phyloP scores from a whole-genome alignment of 1,140 invertebrate genomes.

The Asobara japonica region DNA sequence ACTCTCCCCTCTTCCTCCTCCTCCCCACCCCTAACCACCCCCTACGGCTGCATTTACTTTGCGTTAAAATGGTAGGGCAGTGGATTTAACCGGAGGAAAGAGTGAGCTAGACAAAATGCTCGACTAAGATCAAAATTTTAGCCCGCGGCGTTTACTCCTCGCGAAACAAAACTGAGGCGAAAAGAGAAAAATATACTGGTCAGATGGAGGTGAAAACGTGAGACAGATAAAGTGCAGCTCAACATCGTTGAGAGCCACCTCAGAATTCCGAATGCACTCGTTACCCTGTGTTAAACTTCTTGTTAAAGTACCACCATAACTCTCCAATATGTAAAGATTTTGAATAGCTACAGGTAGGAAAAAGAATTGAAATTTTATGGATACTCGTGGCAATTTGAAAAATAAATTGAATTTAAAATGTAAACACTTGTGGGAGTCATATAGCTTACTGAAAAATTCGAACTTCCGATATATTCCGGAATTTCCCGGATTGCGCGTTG shows the following conservation, averaged over 20 bases:
- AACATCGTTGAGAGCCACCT: not conserved
- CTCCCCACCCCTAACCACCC: not conserved
- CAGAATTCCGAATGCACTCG: not conserved
- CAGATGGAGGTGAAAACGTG: conserved; percentile 2
- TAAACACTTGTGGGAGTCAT: too few relatives aligned
- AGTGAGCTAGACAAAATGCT: conserved; percentile 2
- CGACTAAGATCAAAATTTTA: not conserved
- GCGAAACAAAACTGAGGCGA: too few relatives aligned
- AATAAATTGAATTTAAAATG: too few relatives aligned
- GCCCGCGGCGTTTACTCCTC: not conserved
- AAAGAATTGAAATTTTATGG: too few relatives aligned
- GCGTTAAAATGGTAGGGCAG: conserved; percentile 34
- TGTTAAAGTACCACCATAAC: conserved; percentile 14
- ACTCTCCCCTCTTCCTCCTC: conserved; percentile 5
- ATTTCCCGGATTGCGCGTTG: too few relatives aligned
- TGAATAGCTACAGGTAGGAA: too few relatives aligned
- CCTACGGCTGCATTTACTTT: too few relatives aligned
- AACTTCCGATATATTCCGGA: too few relatives aligned
- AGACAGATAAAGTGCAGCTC: not conserved
- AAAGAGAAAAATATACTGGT: not conserved
- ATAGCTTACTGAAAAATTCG: too few relatives aligned
- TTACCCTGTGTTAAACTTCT: conserved; percentile 20
- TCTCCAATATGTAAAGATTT: too few relatives aligned
- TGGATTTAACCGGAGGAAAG: not conserved
- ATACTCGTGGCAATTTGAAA: too few relatives aligned